A percentile compares a stretch with the other conserved stretches of the same genome.
Conservation (phyloP, 2,797 vertebrate genomes). For the Rhynchotus rufescens region DNA sequence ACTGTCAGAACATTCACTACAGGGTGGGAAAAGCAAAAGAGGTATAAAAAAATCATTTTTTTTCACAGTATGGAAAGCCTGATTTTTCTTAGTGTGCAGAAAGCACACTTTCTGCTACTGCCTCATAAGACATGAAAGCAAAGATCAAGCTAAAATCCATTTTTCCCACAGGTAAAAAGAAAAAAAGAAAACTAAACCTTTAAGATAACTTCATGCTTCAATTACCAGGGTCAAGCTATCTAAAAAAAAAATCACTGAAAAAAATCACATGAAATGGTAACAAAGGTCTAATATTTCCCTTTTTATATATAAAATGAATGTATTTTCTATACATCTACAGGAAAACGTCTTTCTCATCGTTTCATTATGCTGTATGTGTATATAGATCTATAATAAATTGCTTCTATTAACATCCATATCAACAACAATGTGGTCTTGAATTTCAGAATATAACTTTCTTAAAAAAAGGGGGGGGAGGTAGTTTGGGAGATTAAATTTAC, state of each 20-base stretch:
- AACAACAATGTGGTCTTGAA: not conserved
- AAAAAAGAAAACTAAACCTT: not conserved
- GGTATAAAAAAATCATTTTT: not conserved
- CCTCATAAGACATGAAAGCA: not conserved
- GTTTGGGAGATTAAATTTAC: not conserved
- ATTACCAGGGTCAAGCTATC: not conserved
- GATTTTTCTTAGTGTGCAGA: not conserved
- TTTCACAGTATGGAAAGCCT: not conserved
- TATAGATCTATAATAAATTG: not conserved
- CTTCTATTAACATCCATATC: not conserved
- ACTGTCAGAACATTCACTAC: not conserved
- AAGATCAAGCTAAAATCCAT: not conserved
- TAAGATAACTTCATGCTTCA: not conserved
- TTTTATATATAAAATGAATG: not conserved
- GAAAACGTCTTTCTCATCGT: not conserved
- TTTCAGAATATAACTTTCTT: slow-evolving; percentile 10
- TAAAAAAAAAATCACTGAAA: not conserved
- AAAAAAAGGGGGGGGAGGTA: not conserved
- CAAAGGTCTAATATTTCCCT: not conserved
- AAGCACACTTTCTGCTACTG: not conserved
- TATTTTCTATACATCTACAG: not conserved
- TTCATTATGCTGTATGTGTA: not conserved
- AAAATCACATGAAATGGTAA: not conserved
- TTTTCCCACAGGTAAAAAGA: not conserved
- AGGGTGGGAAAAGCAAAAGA: not conserved